Evolutionary conservation across 1,140 invertebrate species (phyloP).

Genomic region (Campoletis sonorensis): DNA sequence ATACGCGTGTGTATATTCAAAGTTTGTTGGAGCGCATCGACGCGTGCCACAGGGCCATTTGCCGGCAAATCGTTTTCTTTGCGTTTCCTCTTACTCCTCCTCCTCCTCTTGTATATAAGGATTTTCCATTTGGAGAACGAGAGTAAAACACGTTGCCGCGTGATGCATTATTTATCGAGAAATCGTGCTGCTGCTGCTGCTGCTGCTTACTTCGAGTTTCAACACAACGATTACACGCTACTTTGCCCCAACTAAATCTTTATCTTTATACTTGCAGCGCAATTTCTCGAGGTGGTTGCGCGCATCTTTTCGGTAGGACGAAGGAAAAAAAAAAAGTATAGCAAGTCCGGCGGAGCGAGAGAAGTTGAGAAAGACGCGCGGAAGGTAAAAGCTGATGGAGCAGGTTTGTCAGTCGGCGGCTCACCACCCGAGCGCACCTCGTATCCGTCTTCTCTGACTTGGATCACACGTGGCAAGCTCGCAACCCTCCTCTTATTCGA

Average conservation of each 20-base stretch:
- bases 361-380: no score
- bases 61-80: background rate
- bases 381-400: no score
- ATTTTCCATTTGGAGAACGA: background rate
- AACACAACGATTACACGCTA: background rate
- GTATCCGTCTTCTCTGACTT: constrained; percentile 66
- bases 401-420: constrained; percentile 70
- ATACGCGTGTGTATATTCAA: background rate
- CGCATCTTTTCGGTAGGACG: no score
- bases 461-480: constrained; percentile 42
- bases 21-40: constrained; percentile 32
- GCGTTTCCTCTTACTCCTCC: background rate
- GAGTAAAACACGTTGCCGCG: constrained; percentile 1
- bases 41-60: constrained; percentile 24
- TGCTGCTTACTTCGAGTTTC: background rate
- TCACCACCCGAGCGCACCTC: constrained; percentile 66
- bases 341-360: no score
- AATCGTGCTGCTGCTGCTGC: no score
- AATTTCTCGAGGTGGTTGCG: no score
- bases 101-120: no score
- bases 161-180: background rate
- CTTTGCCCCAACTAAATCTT: no score
- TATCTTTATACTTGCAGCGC: no score
- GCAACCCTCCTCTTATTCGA: background rate
- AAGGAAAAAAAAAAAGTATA: no score